Evolutionary conservation across 1,140 invertebrate genomes (phyloP).

Genomic region (Laodelphax striatellus): DNA sequence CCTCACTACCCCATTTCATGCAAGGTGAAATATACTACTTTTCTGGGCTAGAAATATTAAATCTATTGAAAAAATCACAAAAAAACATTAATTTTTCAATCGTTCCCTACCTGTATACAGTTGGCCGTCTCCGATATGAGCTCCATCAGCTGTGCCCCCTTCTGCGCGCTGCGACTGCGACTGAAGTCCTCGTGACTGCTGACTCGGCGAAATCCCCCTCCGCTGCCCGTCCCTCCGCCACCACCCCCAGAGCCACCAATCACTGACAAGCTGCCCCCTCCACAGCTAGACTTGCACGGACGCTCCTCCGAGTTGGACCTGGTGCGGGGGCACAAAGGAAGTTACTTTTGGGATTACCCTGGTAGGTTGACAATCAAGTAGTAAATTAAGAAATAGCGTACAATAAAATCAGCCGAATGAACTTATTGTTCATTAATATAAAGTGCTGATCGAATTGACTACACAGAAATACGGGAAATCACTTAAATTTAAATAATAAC

Average conservation of each 20-base stretch:
- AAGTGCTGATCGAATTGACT: no score
- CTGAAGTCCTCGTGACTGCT: conserved; percentile 51
- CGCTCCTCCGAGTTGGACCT: conserved; percentile 28
- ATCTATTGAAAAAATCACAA: no score
- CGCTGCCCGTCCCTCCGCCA: conserved; percentile 22
- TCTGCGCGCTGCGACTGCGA: conserved; percentile 2
- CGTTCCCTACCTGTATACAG: neutral
- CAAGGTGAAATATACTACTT: no score
- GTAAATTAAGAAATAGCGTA: no score
- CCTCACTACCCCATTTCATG: no score
- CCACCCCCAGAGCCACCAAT: conserved; percentile 26
- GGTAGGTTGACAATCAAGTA: neutral
- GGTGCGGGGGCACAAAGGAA: conserved; percentile 10
- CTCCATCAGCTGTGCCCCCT: neutral
- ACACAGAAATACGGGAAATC: no score
- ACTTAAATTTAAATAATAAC: no score
- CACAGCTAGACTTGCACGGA: conserved; percentile 30
- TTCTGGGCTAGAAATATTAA: no score
- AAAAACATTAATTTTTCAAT: no score
- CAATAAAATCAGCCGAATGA: no score
- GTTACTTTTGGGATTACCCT: neutral
- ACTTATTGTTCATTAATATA: no score
- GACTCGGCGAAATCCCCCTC: conserved; percentile 41
- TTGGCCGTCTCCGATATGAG: neutral
- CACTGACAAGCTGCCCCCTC: no score